Evolutionary conservation across 2,113 vertebrate genomes (phyloP), one percentile per base, ranked within the genome.

Genomic region (Pollimyrus isidori): DNA sequence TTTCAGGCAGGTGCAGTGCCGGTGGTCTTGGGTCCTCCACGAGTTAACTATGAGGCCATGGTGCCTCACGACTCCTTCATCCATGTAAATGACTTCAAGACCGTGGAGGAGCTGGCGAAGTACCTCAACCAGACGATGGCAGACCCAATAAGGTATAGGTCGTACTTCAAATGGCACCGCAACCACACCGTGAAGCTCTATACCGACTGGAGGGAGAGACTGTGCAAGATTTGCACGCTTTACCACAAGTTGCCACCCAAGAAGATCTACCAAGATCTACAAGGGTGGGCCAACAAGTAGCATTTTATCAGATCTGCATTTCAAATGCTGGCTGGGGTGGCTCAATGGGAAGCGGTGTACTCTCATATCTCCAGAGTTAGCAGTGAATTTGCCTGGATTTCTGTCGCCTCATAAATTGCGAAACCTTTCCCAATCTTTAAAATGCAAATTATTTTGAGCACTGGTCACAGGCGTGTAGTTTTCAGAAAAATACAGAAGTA

Each of bases 71-170:
- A 96, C 0, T 97, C 98, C 42, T 99, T 99, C 73, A 96, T 99
- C 69, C 98, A 99, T 0, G 93, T 98, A 0, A 94, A 98, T 0
- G 96, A 98, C 89, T 99, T 99, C 58, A 0, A 89, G 0, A 97
- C 98, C 0, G 26, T 93, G 5, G 92, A 90, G 0, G 95, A 96
- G 23, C 93, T 99, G 87, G 97, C 94, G 0, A n/a, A 39, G 0
- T 97, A 96, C 91, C 93, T 99, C 1, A 73, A 69, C 4, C 46
- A 93, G 73, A 92, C 99, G 84, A 91, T 91, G 15, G 7, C 76
- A 9, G 96, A 97, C 30, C 87, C 92, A 15, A 94, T 94, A 65
- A 91, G 26, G 15, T 99, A 99, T 56, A 87, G 0, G 3, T 91
- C 94, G 46, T 98, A 96, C 92, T 97, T 98, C 0, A 15, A 89